Evolutionary conservation across 2,888 invertebrate species (phyloP), one percentile per base, ranked within the genome.

Genomic region (Chloroclystis v-ata): DNA sequence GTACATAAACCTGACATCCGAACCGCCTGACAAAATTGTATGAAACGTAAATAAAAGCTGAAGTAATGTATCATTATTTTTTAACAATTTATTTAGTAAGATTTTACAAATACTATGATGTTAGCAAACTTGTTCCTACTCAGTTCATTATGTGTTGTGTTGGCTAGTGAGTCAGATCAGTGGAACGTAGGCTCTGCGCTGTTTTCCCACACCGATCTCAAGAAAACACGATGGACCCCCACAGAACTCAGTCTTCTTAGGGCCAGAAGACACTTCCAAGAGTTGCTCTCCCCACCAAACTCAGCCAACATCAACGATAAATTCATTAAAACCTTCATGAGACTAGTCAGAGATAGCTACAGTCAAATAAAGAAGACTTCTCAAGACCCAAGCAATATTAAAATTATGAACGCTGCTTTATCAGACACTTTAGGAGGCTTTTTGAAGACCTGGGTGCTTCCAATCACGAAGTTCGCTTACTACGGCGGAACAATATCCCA

Each of bases 401-500:
- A 52, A 4, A 64, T 80, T 0, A 59, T 86, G 65, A 75, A 73
- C 4, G 59, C 62, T 45, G 85, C 90, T 1, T 68, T 89, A 0
- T 87, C 87, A 4, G 90, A 89, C 56, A 76, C 75, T 32, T 59
- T 89, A 57, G 92, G 92, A 28, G 92, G 92, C 9, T 92, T 91
- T 61, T 70, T 93, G 14, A 89, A 90, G 60, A 78, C 85, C 35
- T 89, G 89, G 67, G 79, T 91, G 7, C 62, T 92, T 8, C 92
- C 93, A 0, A 69, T 90, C 0, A 88, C 90, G 0, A 91, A 90
- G 60, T 82, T 88, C 37, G 86, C 90, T 0, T 93, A 87, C 71
- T 93, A 93, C 56, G 89, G 90, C 4, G 93, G 92, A 0, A 82
- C 85, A 8, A 75, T 92, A 1, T 82, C 89, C 29, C 89, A 89